These are phyloP conservation scores for Eledona agricola DNA, from an alignment of 2,888 invertebrate genomes.

Conservation along the genomic window DNA sequence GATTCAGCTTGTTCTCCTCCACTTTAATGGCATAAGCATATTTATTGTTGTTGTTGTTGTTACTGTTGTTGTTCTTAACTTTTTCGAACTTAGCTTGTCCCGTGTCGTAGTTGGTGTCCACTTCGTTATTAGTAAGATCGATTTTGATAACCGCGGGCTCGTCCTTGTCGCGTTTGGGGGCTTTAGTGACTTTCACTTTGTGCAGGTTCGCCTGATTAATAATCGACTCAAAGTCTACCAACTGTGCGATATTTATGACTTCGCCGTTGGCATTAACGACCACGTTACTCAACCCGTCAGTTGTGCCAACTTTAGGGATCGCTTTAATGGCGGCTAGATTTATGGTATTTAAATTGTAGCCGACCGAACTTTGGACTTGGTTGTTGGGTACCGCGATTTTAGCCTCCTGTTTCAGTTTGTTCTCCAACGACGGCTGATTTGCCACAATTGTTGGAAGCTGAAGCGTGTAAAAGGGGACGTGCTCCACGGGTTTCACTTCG, in stretches of 20 bases:
- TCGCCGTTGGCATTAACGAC: constrained; percentile 58
- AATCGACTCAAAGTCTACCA: constrained; percentile 53
- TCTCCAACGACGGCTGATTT: constrained; percentile 40
- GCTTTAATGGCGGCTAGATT: constrained; percentile 51
- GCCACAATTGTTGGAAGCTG: constrained; percentile 51
- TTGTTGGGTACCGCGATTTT: constrained; percentile 37
- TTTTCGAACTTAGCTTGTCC: constrained; percentile 46
- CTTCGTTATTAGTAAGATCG: constrained; percentile 51
- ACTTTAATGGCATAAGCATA: constrained; percentile 48
- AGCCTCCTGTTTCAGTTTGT: constrained; percentile 38
- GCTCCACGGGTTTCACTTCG: constrained; percentile 34
- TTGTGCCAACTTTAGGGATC: constrained; percentile 44
- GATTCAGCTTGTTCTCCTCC: constrained; percentile 43
- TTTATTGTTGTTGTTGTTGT: constrained; percentile 42
- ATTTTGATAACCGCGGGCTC: constrained; percentile 51
- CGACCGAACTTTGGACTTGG: constrained; percentile 45
- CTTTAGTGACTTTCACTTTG: constrained; percentile 23
- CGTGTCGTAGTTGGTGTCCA: constrained; percentile 39
- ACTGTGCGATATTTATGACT: constrained; percentile 55
- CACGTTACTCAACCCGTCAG: constrained; percentile 51
- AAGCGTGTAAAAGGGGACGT: constrained; percentile 50
- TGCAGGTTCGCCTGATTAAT: constrained; percentile 44
- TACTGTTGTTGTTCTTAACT: constrained; percentile 48
- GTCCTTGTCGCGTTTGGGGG: constrained; percentile 24
- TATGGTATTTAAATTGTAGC: constrained; percentile 54